A percentile compares a stretch with the other conserved stretches of the same genome.
Conservation (phyloP, 1,140 invertebrate genomes). For the Schlechtendalia chinensis region DNA sequence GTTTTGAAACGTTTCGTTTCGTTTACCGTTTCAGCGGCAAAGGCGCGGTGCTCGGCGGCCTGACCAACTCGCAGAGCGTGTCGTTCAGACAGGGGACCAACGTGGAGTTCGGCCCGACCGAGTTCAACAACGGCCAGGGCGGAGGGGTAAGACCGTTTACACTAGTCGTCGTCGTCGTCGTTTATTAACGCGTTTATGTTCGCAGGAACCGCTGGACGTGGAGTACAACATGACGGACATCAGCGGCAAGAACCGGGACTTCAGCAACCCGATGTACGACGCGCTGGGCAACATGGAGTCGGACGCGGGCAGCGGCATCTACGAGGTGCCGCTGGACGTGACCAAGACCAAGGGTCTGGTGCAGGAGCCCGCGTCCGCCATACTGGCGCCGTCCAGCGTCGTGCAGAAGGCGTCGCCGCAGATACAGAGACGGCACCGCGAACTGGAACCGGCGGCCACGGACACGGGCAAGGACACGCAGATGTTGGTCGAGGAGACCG, state of each 20-base stretch:
- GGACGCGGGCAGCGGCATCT: slow-evolving; percentile 66
- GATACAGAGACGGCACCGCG: slow-evolving; percentile 69
- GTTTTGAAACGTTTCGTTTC: no score
- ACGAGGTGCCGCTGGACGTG: slow-evolving; percentile 75
- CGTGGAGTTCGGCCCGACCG: slow-evolving; percentile 78
- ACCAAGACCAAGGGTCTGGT: slow-evolving; percentile 58
- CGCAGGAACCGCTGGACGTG: slow-evolving; percentile 68
- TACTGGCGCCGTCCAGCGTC: slow-evolving; percentile 76
- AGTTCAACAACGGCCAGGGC: slow-evolving; percentile 59
- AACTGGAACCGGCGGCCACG: slow-evolving; percentile 75
- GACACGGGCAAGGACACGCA: slow-evolving; percentile 92
- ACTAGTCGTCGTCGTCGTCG: no score
- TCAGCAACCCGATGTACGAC: slow-evolving; percentile 96
- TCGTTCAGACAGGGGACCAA: slow-evolving; percentile 93
- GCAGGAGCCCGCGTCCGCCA: slow-evolving; percentile 66
- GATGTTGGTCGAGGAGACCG: slow-evolving; percentile 75
- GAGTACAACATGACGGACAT: slow-evolving; percentile 73
- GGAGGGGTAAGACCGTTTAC: slow-evolving; percentile 53
- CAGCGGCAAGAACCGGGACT: slow-evolving; percentile 77
- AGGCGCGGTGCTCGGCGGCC: slow-evolving; percentile 68
- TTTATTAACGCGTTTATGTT: neutral
- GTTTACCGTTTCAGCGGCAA: slow-evolving; percentile 64
- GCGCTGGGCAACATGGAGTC: slow-evolving; percentile 67
- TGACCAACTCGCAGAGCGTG: slow-evolving; percentile 86
- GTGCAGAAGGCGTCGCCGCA: slow-evolving; percentile 73